phyloP scores from a whole-genome alignment of 2,888 invertebrate genomes.

The Malachius bipustulatus region DNA sequence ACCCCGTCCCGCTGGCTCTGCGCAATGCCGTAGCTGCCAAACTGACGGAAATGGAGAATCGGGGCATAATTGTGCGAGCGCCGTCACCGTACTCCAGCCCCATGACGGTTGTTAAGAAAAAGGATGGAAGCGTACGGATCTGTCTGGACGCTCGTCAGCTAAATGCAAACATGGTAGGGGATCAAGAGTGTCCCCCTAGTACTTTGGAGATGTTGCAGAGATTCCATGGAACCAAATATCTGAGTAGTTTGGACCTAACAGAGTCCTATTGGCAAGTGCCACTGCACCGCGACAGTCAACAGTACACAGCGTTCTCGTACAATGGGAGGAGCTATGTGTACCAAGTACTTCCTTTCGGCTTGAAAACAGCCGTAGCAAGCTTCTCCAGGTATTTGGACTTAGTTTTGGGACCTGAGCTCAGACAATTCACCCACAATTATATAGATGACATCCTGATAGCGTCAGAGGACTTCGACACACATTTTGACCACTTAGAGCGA shows the following conservation, averaged over 20 bases:
- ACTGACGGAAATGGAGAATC: slow-evolving; percentile 24
- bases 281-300: slow-evolving; percentile 11
- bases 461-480: slow-evolving; percentile 19
- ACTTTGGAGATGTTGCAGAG: slow-evolving; percentile 17
- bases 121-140: slow-evolving; percentile 24
- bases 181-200: slow-evolving; percentile 21
- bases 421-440: slow-evolving; percentile 21
- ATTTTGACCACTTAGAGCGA: slow-evolving; percentile 18
- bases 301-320: slow-evolving; percentile 17
- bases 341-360: too few relatives aligned
- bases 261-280: slow-evolving; percentile 20
- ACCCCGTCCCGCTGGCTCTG: slow-evolving; percentile 24
- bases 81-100: slow-evolving; percentile 26
- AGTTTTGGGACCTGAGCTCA: slow-evolving; percentile 21
- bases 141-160: slow-evolving; percentile 26
- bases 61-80: slow-evolving; percentile 24
- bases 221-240: slow-evolving; percentile 10
- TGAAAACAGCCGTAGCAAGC: slow-evolving; percentile 18
- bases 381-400: slow-evolving; percentile 16
- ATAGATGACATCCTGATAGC: slow-evolving; percentile 26
- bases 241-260: slow-evolving; percentile 17
- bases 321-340: slow-evolving; percentile 23
- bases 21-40: too few relatives aligned
- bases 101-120: slow-evolving; percentile 23
- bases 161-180: slow-evolving; percentile 24